Conservation (phyloP, 2,888 invertebrate genomes). For the Drosophila anomalata region DNA sequence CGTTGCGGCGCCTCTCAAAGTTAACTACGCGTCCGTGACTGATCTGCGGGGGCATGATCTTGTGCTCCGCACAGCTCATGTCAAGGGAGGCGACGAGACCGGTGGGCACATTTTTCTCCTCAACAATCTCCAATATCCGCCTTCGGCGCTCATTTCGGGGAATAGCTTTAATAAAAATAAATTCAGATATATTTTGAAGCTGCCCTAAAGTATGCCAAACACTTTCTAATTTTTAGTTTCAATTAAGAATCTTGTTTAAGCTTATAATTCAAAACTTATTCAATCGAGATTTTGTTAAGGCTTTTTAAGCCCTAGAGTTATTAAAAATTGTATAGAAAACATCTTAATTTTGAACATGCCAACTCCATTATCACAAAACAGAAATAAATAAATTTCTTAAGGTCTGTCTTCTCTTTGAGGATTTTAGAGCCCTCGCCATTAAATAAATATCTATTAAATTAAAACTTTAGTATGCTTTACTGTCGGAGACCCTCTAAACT, state of each 20-base stretch:
- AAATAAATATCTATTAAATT: background rate
- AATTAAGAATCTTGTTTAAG: background rate
- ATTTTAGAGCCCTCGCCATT: background rate
- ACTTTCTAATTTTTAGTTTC: background rate
- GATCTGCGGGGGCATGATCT: slow-evolving; percentile 82
- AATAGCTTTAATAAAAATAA: slow-evolving; percentile 9
- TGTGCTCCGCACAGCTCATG: slow-evolving; percentile 81
- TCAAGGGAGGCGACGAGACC: slow-evolving; percentile 80
- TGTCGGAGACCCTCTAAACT: background rate
- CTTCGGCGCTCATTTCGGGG: slow-evolving; percentile 55
- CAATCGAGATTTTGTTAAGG: no score
- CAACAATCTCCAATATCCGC: slow-evolving; percentile 73
- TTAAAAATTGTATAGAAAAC: no score
- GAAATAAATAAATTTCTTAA: background rate
- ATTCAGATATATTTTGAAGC: background rate
- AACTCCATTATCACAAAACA: no score
- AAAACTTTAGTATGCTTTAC: background rate
- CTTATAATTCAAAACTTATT: background rate
- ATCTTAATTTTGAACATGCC: no score
- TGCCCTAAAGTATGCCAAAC: slow-evolving; percentile 15
- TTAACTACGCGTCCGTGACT: slow-evolving; percentile 80
- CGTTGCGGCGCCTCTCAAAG: slow-evolving; percentile 81
- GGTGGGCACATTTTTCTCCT: slow-evolving; percentile 76
- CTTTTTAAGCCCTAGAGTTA: no score
- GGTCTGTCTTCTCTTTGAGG: background rate